A percentile compares a stretch with the other conserved stretches of the same genome.
Evolutionary conservation across 2,113 vertebrate species (phyloP).

Genomic region (Suricata suricatta): DNA sequence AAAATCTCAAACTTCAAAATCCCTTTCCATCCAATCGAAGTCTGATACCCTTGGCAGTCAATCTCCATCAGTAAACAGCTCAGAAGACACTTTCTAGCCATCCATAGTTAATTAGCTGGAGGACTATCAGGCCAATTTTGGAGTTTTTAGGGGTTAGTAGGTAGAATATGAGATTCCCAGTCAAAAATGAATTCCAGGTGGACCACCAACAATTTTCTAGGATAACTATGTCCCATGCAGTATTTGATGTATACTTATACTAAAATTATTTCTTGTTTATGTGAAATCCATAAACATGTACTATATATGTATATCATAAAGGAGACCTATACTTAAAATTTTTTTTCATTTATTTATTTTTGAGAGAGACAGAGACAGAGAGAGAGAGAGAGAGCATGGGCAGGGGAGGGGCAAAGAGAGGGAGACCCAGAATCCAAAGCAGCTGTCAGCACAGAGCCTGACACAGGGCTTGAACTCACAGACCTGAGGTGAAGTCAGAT

Average conservation of each 20-base stretch:
- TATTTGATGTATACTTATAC: not conserved
- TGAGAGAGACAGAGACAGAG: not conserved
- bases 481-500: not conserved
- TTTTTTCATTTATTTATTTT: not conserved
- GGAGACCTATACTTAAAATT: too few species aligned
- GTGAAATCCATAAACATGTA: not conserved
- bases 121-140: not conserved
- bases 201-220: not conserved
- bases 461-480: not conserved
- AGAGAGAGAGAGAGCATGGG: not conserved
- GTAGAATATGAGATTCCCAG: not conserved
- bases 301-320: not conserved
- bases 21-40: not conserved
- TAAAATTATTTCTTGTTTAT: not conserved
- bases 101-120: slow-evolving; percentile 6
- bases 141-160: not conserved
- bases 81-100: not conserved
- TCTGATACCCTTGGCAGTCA: not conserved
- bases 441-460: not conserved
- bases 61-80: not conserved
- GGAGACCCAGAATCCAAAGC: not conserved
- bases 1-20: slow-evolving; percentile 41
- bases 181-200: not conserved
- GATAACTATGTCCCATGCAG: not conserved
- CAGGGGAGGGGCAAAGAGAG: not conserved